Base-by-base conservation (phyloP, 2,888 invertebrate species). In the Callyntrura sp. region DNA sequence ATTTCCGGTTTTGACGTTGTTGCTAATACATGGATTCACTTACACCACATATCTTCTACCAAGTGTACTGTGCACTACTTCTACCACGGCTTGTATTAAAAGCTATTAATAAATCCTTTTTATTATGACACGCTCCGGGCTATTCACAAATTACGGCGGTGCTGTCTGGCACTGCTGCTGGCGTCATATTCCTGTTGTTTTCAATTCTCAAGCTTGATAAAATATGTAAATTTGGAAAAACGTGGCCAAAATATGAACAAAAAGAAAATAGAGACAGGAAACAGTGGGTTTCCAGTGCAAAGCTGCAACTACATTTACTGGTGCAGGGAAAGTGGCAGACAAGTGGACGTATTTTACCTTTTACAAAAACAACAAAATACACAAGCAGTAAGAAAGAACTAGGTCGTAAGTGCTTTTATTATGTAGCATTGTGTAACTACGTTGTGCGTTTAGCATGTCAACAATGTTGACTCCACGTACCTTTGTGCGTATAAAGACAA, bases 41-140 rank as follows among this genome's bases (percentile, higher is more conserved):
- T 60, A 9, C 9, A 51, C 11, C n/a, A 11, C 51, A 51, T 45
- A 8, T 51, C 60, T 60, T 17, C 6, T 28, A 65, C 28, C 65
- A 65, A n/a, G 25, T 65, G 25, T 65, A 14, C 65, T 65, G 28
- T 65, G 65, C 65, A 65, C n/a, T n/a, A n/a, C n/a, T 65, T 25
- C 28, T 65, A 35, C 28, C 12, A 28, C 35, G 35, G 35, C 3
- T 35, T 25, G 28, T 28, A 65, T 65, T 25, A 73, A n/a, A n/a
- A 73, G 48, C 48, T 48, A 20, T 73, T 20, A 48, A 73, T 73
- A 73, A 73, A 73, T 73, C 25, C 43, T 43, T 43, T 70, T 2
- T 35, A 35, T 35, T 17, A 45, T 43, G 70, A 43, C n/a, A 70
- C 12, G 12, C 51, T 12, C n/a, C n/a, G 51, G 51, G 51, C 2